Percentiles rank a stretch among this genome's conserved stretches.
phyloP scores from a whole-genome alignment of 2,888 invertebrate species.

The Amphimallon solstitiale region DNA sequence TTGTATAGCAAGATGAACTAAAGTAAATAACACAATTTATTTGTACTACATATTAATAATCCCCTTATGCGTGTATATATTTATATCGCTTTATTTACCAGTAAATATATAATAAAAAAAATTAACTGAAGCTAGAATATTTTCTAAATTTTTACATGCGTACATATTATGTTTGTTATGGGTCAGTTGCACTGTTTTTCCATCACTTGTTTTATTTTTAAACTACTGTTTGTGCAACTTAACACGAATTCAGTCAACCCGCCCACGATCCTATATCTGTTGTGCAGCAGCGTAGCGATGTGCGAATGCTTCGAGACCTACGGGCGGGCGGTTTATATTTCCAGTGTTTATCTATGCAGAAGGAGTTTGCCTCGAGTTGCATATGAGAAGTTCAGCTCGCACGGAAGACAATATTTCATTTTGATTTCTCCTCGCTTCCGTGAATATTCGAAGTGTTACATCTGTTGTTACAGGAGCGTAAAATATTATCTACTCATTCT shows the following conservation, averaged over 20 bases:
- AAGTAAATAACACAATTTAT: too few species aligned
- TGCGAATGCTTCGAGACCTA: constrained; percentile 16
- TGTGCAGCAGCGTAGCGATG: constrained; percentile 15
- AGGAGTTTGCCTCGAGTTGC: constrained; percentile 16
- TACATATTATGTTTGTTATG: too few species aligned
- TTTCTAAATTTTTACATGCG: too few species aligned
- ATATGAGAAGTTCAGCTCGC: constrained; percentile 15
- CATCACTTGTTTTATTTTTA: not conserved
- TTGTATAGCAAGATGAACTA: too few species aligned
- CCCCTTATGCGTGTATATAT: too few species aligned
- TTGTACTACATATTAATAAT: too few species aligned
- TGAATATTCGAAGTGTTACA: constrained; percentile 4
- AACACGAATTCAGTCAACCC: constrained; percentile 19
- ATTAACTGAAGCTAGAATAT: too few species aligned
- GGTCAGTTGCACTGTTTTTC: not conserved
- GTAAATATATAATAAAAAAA: too few species aligned
- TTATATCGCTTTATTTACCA: too few species aligned
- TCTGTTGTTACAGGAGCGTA: constrained; percentile 2
- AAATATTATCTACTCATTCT: constrained; percentile 9
- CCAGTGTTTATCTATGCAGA: constrained; percentile 25
- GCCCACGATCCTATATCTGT: constrained; percentile 8
- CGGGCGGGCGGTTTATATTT: constrained; percentile 1
- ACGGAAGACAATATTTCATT: constrained; percentile 26
- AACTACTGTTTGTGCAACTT: not conserved
- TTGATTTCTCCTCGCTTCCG: constrained; percentile 21